A percentile compares a stretch with the other conserved stretches of the same genome.
Evolutionary conservation across 2,797 vertebrate genomes (phyloP).

Genomic region (Paratrypauchen microcephalus): DNA sequence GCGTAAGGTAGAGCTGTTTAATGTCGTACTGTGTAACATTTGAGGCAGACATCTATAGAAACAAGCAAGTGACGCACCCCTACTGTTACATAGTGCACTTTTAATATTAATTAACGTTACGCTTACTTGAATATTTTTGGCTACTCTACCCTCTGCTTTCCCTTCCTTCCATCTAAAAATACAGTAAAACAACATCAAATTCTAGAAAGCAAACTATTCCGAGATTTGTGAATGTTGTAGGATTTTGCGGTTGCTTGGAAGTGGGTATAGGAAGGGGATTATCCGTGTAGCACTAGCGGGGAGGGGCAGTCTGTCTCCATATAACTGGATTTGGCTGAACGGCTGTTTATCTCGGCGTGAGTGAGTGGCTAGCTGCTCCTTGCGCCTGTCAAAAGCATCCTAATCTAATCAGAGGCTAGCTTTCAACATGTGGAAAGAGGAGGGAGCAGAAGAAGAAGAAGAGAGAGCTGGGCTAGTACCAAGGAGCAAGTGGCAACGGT

Average conservation of each 20-base stretch:
- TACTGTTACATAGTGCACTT: too few species aligned
- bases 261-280: slow-evolving; percentile 40
- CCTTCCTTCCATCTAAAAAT: too few species aligned
- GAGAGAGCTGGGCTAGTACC: not conserved
- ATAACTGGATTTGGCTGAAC: slow-evolving; percentile 78
- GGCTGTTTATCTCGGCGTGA: slow-evolving; percentile 67
- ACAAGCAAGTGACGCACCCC: too few species aligned
- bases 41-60: too few species aligned
- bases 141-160: too few species aligned
- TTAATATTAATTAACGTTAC: too few species aligned
- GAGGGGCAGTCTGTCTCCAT: slow-evolving; percentile 72
- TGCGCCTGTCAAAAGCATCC: slow-evolving; percentile 71
- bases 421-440: slow-evolving; percentile 57
- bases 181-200: too few species aligned
- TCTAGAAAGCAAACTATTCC: not conserved
- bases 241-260: slow-evolving; percentile 24
- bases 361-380: slow-evolving; percentile 55
- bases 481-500: not conserved
- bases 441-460: not conserved
- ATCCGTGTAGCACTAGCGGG: slow-evolving; percentile 69
- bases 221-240: slow-evolving; percentile 24
- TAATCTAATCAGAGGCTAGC: slow-evolving; percentile 77
- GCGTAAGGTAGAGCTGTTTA: too few species aligned
- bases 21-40: too few species aligned
- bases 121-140: too few species aligned